Base-by-base conservation (phyloP, 2,888 invertebrate species). In the Melanostoma mellinum region DNA sequence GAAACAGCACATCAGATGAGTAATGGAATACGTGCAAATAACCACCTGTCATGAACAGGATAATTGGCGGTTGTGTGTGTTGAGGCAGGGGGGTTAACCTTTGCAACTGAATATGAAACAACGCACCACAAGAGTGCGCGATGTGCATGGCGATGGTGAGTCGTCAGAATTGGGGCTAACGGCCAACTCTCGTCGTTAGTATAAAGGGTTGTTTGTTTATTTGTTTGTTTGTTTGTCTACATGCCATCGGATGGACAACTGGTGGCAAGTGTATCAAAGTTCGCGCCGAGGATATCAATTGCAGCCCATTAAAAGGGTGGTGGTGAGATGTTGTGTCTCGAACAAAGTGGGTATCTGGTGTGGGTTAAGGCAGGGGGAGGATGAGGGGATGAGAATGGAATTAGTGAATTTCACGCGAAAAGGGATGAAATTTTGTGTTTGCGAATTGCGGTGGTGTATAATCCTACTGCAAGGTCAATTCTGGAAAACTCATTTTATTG, bases 1-100 rank as follows among this genome's bases (percentile, higher is more conserved):
- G 50, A 36, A 69, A 61, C 68, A 63, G 65, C 40, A 69, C 56
- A 79, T 69, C 78, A 61, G 79, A 78, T 84, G 84, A 79, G 84
- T 84, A 84, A 84, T 84, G 84, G 79, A 79, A 84, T 79, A 84
- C 84, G 79, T 84, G 84, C 84, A 84, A 84, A 84, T 84, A 84
- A 84, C 84, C 84, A 84, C 84, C 84, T 84, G 84, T 84, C 84
- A 84, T 84, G 79, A 69, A 75, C 84, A 84, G 84, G 79, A 79
- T 84, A 84, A 84, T 84, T 84, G 84, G 79, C 67, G 84, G 84
- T 78, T 75, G 67, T 79, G 75, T 75, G 67, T 46, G 20, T 20
- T 33, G 56, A 48, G 42, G 69, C 32, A 46, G 55, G 40, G 30
- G 30, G 46, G 61, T 60, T 79, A 71, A 79, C 72, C 79, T 73